Evolutionary conservation across 2,888 invertebrate species (phyloP).

Genomic region (Cantharis rufa): DNA sequence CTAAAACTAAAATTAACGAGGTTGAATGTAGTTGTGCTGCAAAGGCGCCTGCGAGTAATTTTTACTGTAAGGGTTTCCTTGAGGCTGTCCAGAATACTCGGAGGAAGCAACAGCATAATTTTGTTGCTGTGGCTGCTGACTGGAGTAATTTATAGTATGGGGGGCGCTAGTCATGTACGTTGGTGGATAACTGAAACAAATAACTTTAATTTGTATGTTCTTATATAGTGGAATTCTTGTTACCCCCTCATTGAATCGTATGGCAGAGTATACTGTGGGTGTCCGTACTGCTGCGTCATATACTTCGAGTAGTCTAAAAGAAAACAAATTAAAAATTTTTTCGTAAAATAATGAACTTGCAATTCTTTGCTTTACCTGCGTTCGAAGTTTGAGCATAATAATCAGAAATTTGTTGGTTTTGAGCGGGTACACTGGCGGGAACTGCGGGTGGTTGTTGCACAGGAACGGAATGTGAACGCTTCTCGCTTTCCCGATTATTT

Average conservation of each 20-base stretch:
- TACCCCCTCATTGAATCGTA: slow-evolving; percentile 6
- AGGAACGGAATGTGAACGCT: slow-evolving; percentile 46
- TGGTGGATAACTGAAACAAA: slow-evolving; percentile 27
- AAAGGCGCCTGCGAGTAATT: slow-evolving; percentile 46
- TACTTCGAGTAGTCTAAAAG: slow-evolving; percentile 10
- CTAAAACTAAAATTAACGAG: slow-evolving; percentile 37
- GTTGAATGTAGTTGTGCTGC: slow-evolving; percentile 48
- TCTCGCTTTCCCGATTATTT: slow-evolving; percentile 34
- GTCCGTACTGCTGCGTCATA: not conserved
- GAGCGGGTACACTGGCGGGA: slow-evolving; percentile 35
- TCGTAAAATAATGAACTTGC: too few relatives aligned
- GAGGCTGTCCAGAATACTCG: slow-evolving; percentile 37
- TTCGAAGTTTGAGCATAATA: slow-evolving; percentile 47
- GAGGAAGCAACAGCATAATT: slow-evolving; percentile 32
- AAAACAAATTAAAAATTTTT: not conserved
- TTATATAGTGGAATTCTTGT: not conserved
- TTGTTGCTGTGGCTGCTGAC: slow-evolving; percentile 43
- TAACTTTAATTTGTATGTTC: not conserved
- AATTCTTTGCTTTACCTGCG: slow-evolving; percentile 22
- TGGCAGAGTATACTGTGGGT: slow-evolving; percentile 10
- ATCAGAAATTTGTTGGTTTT: slow-evolving; percentile 44
- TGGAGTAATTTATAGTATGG: slow-evolving; percentile 43
- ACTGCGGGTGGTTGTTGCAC: slow-evolving; percentile 42
- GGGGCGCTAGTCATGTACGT: slow-evolving; percentile 47
- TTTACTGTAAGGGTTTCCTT: slow-evolving; percentile 52